These are phyloP conservation scores for Mactra quadrangularis DNA, from an alignment of 1,140 invertebrate species.

Conservation along the genomic window DNA sequence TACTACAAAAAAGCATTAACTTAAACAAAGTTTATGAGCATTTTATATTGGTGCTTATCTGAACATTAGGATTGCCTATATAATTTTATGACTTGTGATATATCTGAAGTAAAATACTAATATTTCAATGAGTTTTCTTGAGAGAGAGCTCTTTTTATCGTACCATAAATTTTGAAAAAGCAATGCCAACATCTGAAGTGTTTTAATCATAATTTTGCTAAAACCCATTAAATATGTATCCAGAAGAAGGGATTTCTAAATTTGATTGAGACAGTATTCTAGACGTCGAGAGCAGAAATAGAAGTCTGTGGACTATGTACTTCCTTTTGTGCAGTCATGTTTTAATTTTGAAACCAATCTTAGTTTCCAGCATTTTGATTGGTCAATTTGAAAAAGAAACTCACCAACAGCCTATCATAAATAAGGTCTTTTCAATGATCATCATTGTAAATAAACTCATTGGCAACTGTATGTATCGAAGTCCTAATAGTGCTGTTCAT, in stretches of 20 bases:
- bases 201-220: not conserved
- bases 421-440: too few relatives aligned
- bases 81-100: slow-evolving; percentile 18
- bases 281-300: too few relatives aligned
- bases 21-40: slow-evolving; percentile 26
- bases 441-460: too few relatives aligned
- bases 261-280: too few relatives aligned
- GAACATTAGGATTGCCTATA: slow-evolving; percentile 31
- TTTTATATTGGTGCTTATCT: slow-evolving; percentile 26
- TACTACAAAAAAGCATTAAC: slow-evolving; percentile 2
- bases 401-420: too few relatives aligned
- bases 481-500: too few relatives aligned
- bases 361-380: too few relatives aligned
- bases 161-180: slow-evolving; percentile 5
- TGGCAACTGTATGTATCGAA: too few relatives aligned
- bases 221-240: not conserved
- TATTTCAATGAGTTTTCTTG: slow-evolving; percentile 18
- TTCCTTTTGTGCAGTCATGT: too few relatives aligned
- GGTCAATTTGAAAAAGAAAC: too few relatives aligned
- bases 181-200: slow-evolving; percentile 25
- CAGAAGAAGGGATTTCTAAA: not conserved
- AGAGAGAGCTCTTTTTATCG: not conserved
- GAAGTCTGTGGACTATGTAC: too few relatives aligned
- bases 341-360: too few relatives aligned
- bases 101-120: slow-evolving; percentile 17